Conservation (phyloP, 2,888 invertebrate species). For the Drosophila villosipedis region DNA sequence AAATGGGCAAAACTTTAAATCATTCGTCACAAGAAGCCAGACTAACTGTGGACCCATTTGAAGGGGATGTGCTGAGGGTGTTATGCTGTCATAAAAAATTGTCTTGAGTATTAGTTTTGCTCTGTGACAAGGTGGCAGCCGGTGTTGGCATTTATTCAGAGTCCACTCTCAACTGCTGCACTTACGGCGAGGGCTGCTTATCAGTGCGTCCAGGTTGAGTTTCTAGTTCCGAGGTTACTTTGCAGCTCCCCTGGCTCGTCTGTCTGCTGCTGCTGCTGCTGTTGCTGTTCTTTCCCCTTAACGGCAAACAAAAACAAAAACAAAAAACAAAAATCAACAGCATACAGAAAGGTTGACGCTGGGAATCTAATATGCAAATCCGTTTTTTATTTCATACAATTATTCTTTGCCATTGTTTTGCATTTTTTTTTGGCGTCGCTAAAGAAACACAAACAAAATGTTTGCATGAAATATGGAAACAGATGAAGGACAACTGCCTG, state of each 20-base stretch:
- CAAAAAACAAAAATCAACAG: conserved; percentile 67
- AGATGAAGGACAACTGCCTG: conserved; percentile 1
- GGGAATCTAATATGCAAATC: conserved; percentile 81
- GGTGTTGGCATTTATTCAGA: conserved; percentile 72
- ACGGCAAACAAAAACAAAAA: conserved; percentile 79
- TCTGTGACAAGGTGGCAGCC: conserved; percentile 73
- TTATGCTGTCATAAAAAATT: conserved; percentile 76
- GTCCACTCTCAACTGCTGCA: conserved; percentile 62
- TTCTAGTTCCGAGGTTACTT: conserved; percentile 27
- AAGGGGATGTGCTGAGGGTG: conserved; percentile 23
- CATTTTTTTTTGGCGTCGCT: background rate
- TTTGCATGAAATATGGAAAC: conserved; percentile 17
- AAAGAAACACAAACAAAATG: conserved; percentile 35
- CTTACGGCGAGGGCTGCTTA: conserved; percentile 51
- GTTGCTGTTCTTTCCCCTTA: conserved; percentile 31
- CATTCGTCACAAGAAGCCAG: conserved; percentile 48
- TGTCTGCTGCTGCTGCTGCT: conserved; percentile 22
- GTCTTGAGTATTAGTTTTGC: conserved; percentile 79
- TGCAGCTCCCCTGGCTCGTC: conserved; percentile 67
- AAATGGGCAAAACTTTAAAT: conserved; percentile 65
- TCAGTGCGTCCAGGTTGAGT: conserved; percentile 51
- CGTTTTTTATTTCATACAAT: conserved; percentile 82
- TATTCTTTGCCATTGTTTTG: conserved; percentile 75
- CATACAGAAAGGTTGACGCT: conserved; percentile 63
- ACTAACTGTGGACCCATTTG: conserved; percentile 6